A percentile compares a stretch with the other conserved stretches of the same genome.
Conservation (phyloP, 2,797 vertebrate species). For the Diplodus puntazzo region DNA sequence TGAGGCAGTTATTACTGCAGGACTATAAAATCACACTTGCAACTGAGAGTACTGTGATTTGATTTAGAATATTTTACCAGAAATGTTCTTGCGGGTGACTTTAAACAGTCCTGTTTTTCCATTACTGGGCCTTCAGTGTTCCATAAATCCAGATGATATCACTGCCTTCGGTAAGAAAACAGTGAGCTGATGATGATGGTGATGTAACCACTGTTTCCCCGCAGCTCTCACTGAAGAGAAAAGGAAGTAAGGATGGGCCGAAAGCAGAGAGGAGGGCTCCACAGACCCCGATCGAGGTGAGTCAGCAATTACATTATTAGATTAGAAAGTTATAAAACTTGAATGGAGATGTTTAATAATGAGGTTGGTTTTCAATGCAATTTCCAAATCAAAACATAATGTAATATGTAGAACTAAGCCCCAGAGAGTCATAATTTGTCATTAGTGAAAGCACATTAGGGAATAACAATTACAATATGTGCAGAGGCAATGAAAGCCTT, state of each 20-base stretch:
- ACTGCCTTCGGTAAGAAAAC: conserved; percentile 45
- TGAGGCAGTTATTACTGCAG: conserved; percentile 3
- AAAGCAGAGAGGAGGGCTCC: conserved; percentile 92
- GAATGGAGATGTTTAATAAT: conserved; percentile 19
- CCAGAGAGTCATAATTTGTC: conserved; percentile 2
- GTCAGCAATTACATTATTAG: conserved; percentile 56
- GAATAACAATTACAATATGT: conserved; percentile 9
- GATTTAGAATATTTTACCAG: conserved; percentile 38
- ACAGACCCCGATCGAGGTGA: conserved; percentile 93
- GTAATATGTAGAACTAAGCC: background rate
- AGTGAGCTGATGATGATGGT: conserved; percentile 39
- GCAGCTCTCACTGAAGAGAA: conserved; percentile 95
- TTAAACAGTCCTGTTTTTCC: conserved; percentile 46
- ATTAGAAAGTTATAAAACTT: conserved; percentile 10
- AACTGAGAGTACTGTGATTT: conserved; percentile 1
- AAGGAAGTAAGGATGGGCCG: conserved; percentile 94
- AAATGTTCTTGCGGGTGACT: conserved; percentile 27
- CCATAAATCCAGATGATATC: conserved; percentile 59
- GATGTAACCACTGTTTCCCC: conserved; percentile 72
- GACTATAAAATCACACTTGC: conserved; percentile 18
- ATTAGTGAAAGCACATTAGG: background rate
- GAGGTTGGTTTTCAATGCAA: conserved; percentile 8
- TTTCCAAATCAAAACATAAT: conserved; percentile 38
- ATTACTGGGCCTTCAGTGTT: conserved; percentile 32
- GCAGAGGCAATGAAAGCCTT: conserved; percentile 5